Evolutionary conservation across 2,797 vertebrate genomes (phyloP).

Genomic region (Phrynocephalus forsythii): DNA sequence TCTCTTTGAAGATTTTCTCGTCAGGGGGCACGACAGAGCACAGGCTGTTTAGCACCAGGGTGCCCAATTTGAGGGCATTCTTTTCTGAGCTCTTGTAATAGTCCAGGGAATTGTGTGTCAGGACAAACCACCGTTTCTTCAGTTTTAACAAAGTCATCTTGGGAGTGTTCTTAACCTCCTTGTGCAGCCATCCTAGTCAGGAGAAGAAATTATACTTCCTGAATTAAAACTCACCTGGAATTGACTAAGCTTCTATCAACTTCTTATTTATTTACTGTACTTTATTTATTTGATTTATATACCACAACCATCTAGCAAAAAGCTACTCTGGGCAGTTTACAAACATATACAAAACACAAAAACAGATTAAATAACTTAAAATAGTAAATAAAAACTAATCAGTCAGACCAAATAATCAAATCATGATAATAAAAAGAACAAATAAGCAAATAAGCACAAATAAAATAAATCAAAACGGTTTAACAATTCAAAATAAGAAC

Average conservation of each 20-base stretch:
- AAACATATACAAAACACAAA: no score
- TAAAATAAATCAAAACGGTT: no score
- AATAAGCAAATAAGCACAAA: no score
- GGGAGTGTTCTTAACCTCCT: constrained; percentile 92
- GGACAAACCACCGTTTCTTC: constrained; percentile 98
- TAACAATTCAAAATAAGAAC: no score
- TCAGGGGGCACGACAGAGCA: constrained; percentile 93
- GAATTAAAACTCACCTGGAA: constrained; percentile 2
- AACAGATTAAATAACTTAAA: no score
- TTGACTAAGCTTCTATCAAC: background rate
- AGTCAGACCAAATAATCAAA: no score
- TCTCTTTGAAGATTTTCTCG: constrained; percentile 94
- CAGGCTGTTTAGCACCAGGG: constrained; percentile 94
- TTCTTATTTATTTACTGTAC: background rate
- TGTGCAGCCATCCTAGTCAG: constrained; percentile 92
- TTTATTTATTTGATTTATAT: no score
- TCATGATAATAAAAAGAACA: no score
- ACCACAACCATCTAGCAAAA: no score
- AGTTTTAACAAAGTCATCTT: constrained; percentile 87
- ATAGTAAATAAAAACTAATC: no score
- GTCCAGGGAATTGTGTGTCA: constrained; percentile 96
- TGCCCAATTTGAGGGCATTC: constrained; percentile 90
- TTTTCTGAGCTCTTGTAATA: constrained; percentile 97
- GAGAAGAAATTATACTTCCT: constrained; percentile 13
- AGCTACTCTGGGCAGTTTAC: no score